Evolutionary conservation across 2,888 invertebrate species (phyloP).

Genomic region (Lithophane ornitopus): DNA sequence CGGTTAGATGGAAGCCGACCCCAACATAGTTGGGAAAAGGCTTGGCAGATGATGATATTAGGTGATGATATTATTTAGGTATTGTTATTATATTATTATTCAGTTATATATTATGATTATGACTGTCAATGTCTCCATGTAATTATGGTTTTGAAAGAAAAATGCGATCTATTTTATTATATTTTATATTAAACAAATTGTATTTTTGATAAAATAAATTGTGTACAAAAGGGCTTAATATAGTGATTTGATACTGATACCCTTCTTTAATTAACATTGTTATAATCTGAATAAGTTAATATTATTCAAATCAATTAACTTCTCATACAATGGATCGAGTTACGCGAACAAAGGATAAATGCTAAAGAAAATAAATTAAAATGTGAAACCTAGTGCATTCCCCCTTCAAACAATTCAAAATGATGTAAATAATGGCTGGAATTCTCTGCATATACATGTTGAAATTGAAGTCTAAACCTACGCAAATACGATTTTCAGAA

Average conservation of each 20-base stretch:
- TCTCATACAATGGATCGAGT: constrained; percentile 4
- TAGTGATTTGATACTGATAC: not conserved
- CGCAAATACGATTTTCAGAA: constrained; percentile 33
- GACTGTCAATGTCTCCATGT: not conserved
- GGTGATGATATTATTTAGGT: too few species aligned
- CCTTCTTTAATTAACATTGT: not conserved
- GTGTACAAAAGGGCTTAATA: not conserved
- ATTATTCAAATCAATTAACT: constrained; percentile 18
- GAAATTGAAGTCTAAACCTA: constrained; percentile 29
- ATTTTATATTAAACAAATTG: not conserved
- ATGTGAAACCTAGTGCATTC: constrained; percentile 30
- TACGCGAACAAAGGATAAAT: constrained; percentile 29
- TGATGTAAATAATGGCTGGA: constrained; percentile 40
- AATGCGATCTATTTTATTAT: not conserved
- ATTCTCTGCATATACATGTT: constrained; percentile 6
- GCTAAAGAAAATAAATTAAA: constrained; percentile 42
- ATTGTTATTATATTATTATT: too few species aligned
- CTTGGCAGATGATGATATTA: too few species aligned
- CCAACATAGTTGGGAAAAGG: too few species aligned
- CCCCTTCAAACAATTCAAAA: constrained; percentile 16
- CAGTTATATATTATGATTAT: not conserved
- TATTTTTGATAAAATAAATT: not conserved
- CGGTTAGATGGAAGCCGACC: too few species aligned
- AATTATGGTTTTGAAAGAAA: not conserved
- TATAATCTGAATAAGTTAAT: constrained; percentile 4